Evolutionary conservation across 2,113 vertebrate genomes (phyloP), one percentile per base, ranked within the genome.

Genomic region (Garra rufa): DNA sequence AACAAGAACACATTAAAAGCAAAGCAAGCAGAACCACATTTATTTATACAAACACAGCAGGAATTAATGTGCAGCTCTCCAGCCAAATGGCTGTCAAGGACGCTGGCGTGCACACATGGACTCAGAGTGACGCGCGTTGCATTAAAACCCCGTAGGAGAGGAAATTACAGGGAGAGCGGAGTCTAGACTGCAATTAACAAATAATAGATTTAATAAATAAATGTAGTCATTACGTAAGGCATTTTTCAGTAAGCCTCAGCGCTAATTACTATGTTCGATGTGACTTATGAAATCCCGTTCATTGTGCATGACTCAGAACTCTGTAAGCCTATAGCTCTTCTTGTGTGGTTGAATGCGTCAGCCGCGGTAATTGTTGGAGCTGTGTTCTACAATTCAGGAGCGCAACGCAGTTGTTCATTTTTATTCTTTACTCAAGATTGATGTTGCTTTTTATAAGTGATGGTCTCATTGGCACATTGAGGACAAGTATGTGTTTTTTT

Each of bases 1-100:
- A 61, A 44, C 48, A 21, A n/a, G 30, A 80, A 76, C 21, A 21
- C 26, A 30, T 79, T 86, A 80, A 70, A 84, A 77, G 83, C 74
- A 46, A 43, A 83, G 41, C 59, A 87, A 50, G 81, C 65, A 73
- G 77, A 80, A 86, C 50, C 28, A 17, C 63, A 50, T 85, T 86
- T 86, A 87, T 87, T 83, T 88, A 88, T 84, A 63, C 59, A 84
- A 82, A 83, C 61, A 82, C 55, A 17, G 30, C 59, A 78, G 65
- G 63, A 67, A 69, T 78, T 84, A 71, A 77, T 52, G 77, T 76
- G 48, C 7, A 41, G 13, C 46, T 80, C 71, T 71, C 57, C 67
- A 76, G 44, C 41, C 55, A 81, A 59, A 59, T 43, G 67, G 26
- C 77, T 76, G 78, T 59, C 70, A 52, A 73, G 81, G 80, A 86